Percentiles rank a stretch among this genome's conserved stretches.
Conservation (phyloP, 2,888 invertebrate genomes). For the Leucophora obtusa region DNA sequence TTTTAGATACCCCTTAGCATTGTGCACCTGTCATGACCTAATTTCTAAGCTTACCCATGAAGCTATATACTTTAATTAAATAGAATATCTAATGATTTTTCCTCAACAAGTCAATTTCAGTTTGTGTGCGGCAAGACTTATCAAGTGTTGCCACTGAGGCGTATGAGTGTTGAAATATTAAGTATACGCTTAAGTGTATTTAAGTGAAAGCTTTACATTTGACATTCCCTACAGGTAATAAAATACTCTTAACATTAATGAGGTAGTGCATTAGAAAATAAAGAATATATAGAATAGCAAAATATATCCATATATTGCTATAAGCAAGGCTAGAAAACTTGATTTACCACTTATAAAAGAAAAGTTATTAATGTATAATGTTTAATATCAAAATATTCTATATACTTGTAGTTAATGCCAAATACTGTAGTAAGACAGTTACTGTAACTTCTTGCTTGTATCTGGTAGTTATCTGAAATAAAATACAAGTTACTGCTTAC, state of each 20-base stretch:
- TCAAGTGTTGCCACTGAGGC: neutral
- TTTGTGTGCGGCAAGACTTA: neutral
- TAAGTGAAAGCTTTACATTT: conserved; percentile 30
- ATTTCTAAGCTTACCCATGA: no score
- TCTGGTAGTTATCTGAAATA: neutral
- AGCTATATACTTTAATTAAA: no score
- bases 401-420: neutral
- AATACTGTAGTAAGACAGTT: neutral
- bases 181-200: conserved; percentile 35
- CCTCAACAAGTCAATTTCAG: neutral
- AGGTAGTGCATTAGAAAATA: conserved; percentile 4
- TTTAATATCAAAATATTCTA: no score
- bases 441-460: no score
- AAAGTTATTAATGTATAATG: no score
- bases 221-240: conserved; percentile 16
- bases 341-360: no score
- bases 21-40: no score
- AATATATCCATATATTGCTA: neutral
- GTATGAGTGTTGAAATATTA: conserved; percentile 36
- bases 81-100: no score
- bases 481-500: neutral
- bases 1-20: no score
- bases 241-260: neutral
- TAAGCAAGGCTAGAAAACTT: neutral
- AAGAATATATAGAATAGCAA: neutral